Evolutionary conservation across 2,888 invertebrate species (phyloP), one percentile per base, ranked within the genome.

Genomic region (Calliopum simillimum): DNA sequence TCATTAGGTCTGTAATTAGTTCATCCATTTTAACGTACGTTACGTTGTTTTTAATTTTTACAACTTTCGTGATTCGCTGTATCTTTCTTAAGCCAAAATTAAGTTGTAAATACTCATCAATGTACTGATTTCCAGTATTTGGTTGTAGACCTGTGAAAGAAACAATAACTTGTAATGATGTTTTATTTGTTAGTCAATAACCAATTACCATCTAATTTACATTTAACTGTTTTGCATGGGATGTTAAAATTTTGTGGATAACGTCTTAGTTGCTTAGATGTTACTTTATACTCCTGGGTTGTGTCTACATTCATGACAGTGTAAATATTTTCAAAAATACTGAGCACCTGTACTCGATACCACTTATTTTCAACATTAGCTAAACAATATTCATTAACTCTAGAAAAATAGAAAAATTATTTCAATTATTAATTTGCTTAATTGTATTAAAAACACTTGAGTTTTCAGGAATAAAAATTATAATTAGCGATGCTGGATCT

Each of bases 231-330:
- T 1, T 68, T 71, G 61, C 79, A 80, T 2, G 77, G 74, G 0
- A 69, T n/a, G 19, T 71, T 74, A 25, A 79, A 71, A 13, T 77
- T 73, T 71, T 73, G 69, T 2, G 79, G 79, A 74, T 79, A 80
- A 4, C 76, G 77, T 13, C 79, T 72, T 41, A 79, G 77, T 12
- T 74, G 69, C 0, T 68, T 58, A 3, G 71, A 71, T 1, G 67
- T 62, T 23, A 80, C 56, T 41, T 71, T 67, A 6, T 68, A 67
- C 67, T 79, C 79, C 51, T 76, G 76, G 1, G 77, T 72, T 25
- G 76, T 78, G 65, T 80, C 79, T 11, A 79, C 74, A 43, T 79
- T 77, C 4, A 77, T 73, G 1, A 80, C 76, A 21, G 74, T 70
- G 46, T 75, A 76, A 25, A 69, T 62, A 41, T 74, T 61, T 1